Conservation (phyloP, 2,888 invertebrate species). For the Nomada lathburiana region DNA sequence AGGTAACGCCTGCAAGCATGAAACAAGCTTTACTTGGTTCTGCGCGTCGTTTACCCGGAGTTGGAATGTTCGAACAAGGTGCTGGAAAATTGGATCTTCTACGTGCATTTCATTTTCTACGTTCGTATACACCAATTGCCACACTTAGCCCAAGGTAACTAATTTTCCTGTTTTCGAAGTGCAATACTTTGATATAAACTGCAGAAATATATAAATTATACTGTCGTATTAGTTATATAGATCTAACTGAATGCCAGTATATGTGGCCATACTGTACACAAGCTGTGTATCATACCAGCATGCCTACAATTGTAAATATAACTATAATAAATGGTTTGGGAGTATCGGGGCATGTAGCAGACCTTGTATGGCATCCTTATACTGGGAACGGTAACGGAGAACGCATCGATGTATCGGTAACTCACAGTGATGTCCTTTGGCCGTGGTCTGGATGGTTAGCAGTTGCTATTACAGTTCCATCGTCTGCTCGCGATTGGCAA, state of each 20-base stretch:
- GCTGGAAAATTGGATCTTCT: constrained; percentile 97
- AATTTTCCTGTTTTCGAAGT: not conserved
- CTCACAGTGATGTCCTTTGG: constrained; percentile 94
- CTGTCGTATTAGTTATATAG: constrained; percentile 90
- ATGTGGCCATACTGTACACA: constrained; percentile 99
- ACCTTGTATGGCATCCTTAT: constrained; percentile 94
- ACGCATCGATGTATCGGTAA: constrained; percentile 90
- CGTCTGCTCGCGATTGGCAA: constrained; percentile 89
- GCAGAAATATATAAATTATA: constrained; percentile 75
- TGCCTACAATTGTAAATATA: constrained; percentile 96
- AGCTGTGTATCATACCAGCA: constrained; percentile 94
- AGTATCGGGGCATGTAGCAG: constrained; percentile 91
- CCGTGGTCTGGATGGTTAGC: constrained; percentile 99
- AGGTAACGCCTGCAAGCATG: constrained; percentile 95
- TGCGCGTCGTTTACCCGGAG: constrained; percentile 92
- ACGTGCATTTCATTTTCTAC: constrained; percentile 91
- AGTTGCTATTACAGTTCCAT: constrained; percentile 89
- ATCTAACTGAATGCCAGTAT: constrained; percentile 97
- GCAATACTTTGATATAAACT: not conserved
- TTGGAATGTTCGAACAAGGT: constrained; percentile 99
- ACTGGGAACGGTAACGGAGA: constrained; percentile 90
- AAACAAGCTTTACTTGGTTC: constrained; percentile 98
- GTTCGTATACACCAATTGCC: constrained; percentile 86
- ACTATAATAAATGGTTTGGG: constrained; percentile 97
- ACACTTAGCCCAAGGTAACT: constrained; percentile 84